Evolutionary conservation across 2,113 vertebrate species (phyloP), one percentile per base, ranked within the genome.

Genomic region (Rhinopomastus cyanomelas): DNA sequence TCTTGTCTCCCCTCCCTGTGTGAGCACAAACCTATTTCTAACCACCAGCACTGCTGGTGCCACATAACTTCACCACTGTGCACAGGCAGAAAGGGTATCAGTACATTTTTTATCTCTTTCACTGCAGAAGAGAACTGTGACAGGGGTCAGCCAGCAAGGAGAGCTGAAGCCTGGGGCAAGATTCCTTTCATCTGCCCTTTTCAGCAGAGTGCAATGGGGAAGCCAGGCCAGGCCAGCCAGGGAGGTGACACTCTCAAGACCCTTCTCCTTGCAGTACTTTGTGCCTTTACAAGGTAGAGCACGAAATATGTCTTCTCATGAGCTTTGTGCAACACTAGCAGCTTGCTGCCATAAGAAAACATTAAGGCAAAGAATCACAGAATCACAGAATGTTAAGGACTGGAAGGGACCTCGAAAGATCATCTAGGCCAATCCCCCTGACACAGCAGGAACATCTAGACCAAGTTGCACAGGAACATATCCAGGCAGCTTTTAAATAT

Each of bases 11-110:
- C 5, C 66, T 22, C 51, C 18, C 61, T 66, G 17, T 0, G 0
- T 0, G 1, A 62, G 5, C 4, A 14, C 4, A 2, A 71, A 32
- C 11, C 21, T 18, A 27, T 22, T 75, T 49, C 37, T 59, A 1
- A 62, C 18, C 19, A 23, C 37, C n/a, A 67, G 16, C 62, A 34
- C 39, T 2, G 1, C 2, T 9, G 2, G 48, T 20, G 20, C 39
- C 52, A 53, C 29, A 14, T 48, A 39, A 39, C 42, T 34, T 81
- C 71, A 49, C 23, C 5, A 4, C 6, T 1, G 0, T 6, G 14
- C 37, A 11, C 5, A 2, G 23, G 26, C 29, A 65, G 66, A 81
- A 74, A 49, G 20, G 27, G 27, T 7, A 2, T 32, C 69, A 21
- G 34, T 25, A 26, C 14, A 53, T 49, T 20, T 23, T 65, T n/a